Percentiles rank a stretch among this genome's conserved stretches.
These are phyloP conservation scores for Sturnira hondurensis DNA, from an alignment of 2,113 vertebrate species.

Conservation along the genomic window DNA sequence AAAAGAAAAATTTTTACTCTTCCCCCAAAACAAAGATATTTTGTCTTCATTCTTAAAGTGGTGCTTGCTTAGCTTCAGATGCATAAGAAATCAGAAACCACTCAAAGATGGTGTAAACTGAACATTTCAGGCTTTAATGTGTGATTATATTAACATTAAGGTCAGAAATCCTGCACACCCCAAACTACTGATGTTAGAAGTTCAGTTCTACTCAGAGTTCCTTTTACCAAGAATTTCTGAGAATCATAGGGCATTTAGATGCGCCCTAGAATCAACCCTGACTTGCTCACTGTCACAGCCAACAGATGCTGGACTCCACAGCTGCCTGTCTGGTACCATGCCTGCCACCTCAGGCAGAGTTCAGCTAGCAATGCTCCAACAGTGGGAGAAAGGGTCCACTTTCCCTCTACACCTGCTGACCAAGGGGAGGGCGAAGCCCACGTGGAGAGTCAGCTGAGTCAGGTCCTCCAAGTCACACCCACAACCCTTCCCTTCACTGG, in stretches of 20 bases:
- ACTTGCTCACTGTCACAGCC: background rate
- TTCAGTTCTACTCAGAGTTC: background rate
- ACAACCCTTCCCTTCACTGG: background rate
- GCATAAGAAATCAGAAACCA: background rate
- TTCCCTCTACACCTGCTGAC: background rate
- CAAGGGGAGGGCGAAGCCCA: background rate
- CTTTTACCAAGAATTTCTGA: background rate
- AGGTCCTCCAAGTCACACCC: background rate
- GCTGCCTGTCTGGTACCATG: background rate
- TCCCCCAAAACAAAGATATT: background rate
- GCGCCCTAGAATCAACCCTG: background rate
- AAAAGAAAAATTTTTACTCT: background rate
- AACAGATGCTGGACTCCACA: background rate
- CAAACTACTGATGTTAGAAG: background rate
- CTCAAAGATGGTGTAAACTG: background rate
- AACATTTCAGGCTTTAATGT: background rate
- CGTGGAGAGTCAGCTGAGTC: background rate
- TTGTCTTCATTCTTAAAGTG: background rate
- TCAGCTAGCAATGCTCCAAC: background rate
- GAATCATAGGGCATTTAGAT: background rate
- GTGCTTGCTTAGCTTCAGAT: background rate
- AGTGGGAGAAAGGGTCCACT: background rate
- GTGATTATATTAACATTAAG: background rate
- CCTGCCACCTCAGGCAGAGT: background rate
- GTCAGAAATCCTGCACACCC: background rate